Evolutionary conservation across 2,888 invertebrate species (phyloP), one percentile per base, ranked within the genome.

Genomic region (Leptodirus hochenwartii): DNA sequence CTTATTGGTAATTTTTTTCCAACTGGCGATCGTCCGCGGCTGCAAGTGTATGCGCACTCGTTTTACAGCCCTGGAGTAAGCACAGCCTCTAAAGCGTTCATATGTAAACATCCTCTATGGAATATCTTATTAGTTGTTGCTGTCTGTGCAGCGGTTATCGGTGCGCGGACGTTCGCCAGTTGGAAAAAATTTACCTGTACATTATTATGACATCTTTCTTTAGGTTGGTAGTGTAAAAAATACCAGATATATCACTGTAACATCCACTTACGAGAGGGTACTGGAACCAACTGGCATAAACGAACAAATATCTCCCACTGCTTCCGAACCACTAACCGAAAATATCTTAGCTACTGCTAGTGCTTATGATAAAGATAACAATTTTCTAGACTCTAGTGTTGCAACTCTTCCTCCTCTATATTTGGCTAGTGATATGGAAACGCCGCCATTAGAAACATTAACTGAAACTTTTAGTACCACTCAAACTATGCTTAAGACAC

Each of bases 381-480:
- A 61, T 27, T 58, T 68, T 27, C 54, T 80, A 35, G 77, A 79
- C 50, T 77, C 79, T 9, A 80, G 79, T 43, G 69, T 87, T 31
- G 82, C 77, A 6, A 87, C 87, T 2, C 59, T 88, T 20, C 82
- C 84, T 6, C 70, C 84, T 0, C 69, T 88, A 36, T 72, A 73
- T 34, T 57, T 84, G 22, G 69, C 76, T 5, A 68, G 73, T 6
- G 77, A 76, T 43, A 70, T 72, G 50, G 80, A 79, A 51, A 87
- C 85, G 0, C 84, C 85, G 9, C 82, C 84, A 0, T 55, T 90
- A 29, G 84, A 87, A 59, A 87, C 85, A 1, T 61, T 82, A 24
- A 85, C 84, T 1, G 87, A 90, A 56, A 85, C 85, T 3, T 90
- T 85, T 56, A 85, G 87, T 42, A 85, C 88, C 4, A 87, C 85